Base-by-base conservation (phyloP, 2,113 vertebrate species). In the Crotalus horridus region DNA sequence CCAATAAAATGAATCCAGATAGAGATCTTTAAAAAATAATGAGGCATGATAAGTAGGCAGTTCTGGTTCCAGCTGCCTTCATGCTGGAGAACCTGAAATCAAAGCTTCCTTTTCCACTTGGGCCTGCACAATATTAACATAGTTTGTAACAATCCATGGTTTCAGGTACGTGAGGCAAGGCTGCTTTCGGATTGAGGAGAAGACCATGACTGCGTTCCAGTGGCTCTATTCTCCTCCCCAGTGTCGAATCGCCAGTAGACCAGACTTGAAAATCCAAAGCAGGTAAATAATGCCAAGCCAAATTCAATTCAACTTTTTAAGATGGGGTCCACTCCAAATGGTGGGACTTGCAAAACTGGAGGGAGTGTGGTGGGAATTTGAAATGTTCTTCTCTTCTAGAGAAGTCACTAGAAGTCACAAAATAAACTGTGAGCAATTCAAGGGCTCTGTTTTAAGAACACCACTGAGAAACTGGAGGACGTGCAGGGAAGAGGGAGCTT, bases 161-260 rank as follows among this genome's bases (percentile, higher is more conserved):
- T 93, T 69, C 95, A 98, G 98, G 98, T 98, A 98, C 0, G 96
- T 98, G 93, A 94, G 96, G 61, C 98, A 98, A 51, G 98, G 98
- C 21, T 95, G 97, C 4, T 98, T 98, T 85, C 97, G 97, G 64
- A 96, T 98, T 0, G 98, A 98, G 95, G 98, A 98, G 97, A 96
- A 98, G 95, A 98, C 98, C 0, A 95, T 98, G 95, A 97, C 97
- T 0, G 98, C 98, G 10, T 98, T 98, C 95, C 98, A 98, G 87
- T 98, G 98, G 98, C 96, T 98, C 29, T 96, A 98, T 94, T 97
- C 97, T 0, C 98, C 98, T 0, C 97, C 97, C 6, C 98, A 98
- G 93, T 97, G 98, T 89, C 97, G 96, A 94, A 98, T 98, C 0
- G 92, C 97, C 93, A 97, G 97, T 96, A 92, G 98, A 1, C 97